These are phyloP conservation scores for Mormyrus iriodes DNA, from an alignment of 2,113 vertebrate genomes.

Conservation along the genomic window DNA sequence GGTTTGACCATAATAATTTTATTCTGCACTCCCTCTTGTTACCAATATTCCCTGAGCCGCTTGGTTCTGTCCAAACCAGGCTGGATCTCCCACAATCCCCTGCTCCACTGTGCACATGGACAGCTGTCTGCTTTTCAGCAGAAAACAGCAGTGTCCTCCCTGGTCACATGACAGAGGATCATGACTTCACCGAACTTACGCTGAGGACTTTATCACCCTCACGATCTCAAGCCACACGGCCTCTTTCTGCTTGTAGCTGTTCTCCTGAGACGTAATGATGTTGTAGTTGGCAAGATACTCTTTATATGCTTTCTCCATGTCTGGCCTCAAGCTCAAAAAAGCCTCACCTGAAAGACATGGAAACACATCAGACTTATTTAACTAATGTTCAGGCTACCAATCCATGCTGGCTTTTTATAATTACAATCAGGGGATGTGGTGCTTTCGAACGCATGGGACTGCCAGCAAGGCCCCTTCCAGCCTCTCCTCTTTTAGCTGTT, in stretches of 20 bases:
- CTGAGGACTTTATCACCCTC: constrained; percentile 60
- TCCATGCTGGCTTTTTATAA: background rate
- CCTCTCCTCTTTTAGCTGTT: background rate
- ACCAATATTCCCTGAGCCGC: background rate
- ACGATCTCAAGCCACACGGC: constrained; percentile 69
- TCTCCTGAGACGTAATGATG: constrained; percentile 68
- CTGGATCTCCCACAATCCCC: background rate
- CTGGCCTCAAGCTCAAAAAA: constrained; percentile 77
- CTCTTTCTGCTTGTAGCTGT: constrained; percentile 75
- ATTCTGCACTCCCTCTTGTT: background rate
- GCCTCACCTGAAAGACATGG: constrained; percentile 63
- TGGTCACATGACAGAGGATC: background rate
- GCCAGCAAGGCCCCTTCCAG: background rate
- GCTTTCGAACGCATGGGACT: background rate
- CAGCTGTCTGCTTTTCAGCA: background rate
- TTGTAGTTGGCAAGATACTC: constrained; percentile 80
- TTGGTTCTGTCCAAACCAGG: background rate
- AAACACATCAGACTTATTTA: background rate
- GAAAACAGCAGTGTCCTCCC: background rate
- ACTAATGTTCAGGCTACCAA: background rate
- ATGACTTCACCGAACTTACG: constrained; percentile 64
- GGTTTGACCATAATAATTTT: background rate
- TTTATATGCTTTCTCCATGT: constrained; percentile 78
- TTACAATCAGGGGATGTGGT: background rate
- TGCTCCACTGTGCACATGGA: background rate